Percentiles rank a stretch among this genome's conserved stretches.
Conservation (phyloP, 1,140 invertebrate genomes). For the Lepidurus couesii region DNA sequence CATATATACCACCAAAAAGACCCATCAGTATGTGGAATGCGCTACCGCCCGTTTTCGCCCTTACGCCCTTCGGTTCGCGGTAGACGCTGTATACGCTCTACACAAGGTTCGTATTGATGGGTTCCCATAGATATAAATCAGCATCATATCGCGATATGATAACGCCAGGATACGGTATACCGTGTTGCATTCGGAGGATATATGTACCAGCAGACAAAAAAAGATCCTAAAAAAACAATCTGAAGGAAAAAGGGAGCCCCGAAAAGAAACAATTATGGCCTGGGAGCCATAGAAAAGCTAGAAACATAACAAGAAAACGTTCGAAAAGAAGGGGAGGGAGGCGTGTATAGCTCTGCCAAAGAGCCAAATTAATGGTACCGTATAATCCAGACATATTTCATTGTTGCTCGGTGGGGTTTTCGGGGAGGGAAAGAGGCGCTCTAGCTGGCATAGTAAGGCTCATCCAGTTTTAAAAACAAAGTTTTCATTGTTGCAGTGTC, state of each 20-base stretch:
- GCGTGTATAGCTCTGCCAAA: neutral
- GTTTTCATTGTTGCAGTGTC: constrained; percentile 61
- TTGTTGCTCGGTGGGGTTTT: neutral
- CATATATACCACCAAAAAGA: constrained; percentile 1
- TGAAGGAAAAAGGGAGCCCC: too few relatives aligned
- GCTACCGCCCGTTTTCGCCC: neutral
- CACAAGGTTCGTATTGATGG: constrained; percentile 6
- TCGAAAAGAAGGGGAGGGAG: neutral
- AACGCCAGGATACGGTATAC: neutral
- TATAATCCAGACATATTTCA: constrained; percentile 11
- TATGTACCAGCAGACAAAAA: neutral
- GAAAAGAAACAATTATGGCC: neutral
- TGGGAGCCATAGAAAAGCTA: neutral
- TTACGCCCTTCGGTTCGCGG: neutral
- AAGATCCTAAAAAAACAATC: neutral
- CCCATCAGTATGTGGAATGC: constrained; percentile 18
- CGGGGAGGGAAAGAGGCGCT: neutral
- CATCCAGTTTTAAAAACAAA: neutral
- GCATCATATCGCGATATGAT: neutral
- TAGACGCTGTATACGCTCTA: neutral
- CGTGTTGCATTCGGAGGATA: neutral
- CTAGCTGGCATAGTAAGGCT: too few relatives aligned
- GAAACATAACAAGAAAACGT: neutral
- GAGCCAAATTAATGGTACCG: neutral
- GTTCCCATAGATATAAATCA: constrained; percentile 3